Base-by-base conservation (phyloP, 2,797 vertebrate genomes). In the Falco biarmicus region DNA sequence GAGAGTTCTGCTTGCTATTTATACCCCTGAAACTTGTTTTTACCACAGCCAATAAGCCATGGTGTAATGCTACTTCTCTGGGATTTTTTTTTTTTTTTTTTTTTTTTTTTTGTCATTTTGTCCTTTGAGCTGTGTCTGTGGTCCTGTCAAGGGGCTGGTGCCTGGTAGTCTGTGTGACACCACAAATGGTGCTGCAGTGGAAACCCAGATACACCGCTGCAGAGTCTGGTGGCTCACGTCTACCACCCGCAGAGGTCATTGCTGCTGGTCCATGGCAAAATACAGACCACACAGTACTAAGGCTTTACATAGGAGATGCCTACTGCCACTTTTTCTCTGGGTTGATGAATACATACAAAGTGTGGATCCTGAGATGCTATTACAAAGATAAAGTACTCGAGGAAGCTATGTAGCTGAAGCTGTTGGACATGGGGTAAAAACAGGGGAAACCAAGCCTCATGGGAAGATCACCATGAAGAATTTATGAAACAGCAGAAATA, bases 381-480 rank as follows among this genome's bases (percentile, higher is more conserved):
- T 75, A 34, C 56, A 43, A 28, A 53, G 20, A 28, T 4, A 11
- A 83, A 64, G 11, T 16, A 7, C 12, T 22, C 39, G 41, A 78
- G 28, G 15, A 59, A 80, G 37, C 11, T 34, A 20, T 39, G 60
- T 3, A 41, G 51, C 56, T 77, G 70, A n/a, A 80, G 24, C 20
- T 60, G 26, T 25, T 60, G 74, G 28, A 26, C 60, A 10, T 8
- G 15, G 10, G 19, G 16, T 8, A n/a, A 63, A 79, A 83, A 7
- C 0, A 1, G 16, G 12, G 34, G 5, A 65, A 77, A 47, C 1
- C 1, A 5, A 78, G 2, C 8, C 11, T 18, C 4, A 0, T 5
- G 17, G 19, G 15, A 78, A 75, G 57, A 15, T 6, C 1, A 0
- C 34, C 3, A 5, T 4, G 17, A 47, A 10, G 75, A 78, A 57